Conservation (phyloP, 2,113 vertebrate species). For the Dipodomys merriami region DNA sequence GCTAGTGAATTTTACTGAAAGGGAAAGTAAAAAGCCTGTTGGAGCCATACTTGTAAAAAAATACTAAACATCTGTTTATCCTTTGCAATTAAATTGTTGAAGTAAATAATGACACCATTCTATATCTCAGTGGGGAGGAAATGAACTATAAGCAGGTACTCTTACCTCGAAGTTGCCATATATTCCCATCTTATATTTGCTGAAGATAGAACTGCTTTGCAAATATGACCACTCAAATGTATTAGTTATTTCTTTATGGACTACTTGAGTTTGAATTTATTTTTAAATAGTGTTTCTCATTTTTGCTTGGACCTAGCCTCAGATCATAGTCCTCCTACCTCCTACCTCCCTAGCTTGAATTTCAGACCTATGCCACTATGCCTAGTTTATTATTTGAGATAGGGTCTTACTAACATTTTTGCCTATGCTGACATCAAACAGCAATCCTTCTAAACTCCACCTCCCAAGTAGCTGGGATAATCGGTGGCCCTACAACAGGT, state of each 20-base stretch:
- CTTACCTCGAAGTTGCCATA: background rate
- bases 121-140: background rate
- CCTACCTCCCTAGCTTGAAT: too few relatives aligned
- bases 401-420: too few relatives aligned
- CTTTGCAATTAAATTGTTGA: constrained; percentile 41
- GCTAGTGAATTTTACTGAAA: background rate
- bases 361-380: too few relatives aligned
- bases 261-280: too few relatives aligned
- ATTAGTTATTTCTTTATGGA: background rate
- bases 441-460: too few relatives aligned
- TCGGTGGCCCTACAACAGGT: too few relatives aligned
- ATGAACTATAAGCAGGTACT: background rate
- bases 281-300: too few relatives aligned
- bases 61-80: background rate
- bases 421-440: too few relatives aligned
- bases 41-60: background rate
- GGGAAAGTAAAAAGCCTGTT: background rate
- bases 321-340: too few relatives aligned
- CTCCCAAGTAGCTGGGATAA: too few relatives aligned
- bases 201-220: constrained; percentile 39
- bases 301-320: too few relatives aligned
- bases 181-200: background rate
- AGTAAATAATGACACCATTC: background rate
- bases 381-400: too few relatives aligned
- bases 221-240: background rate